A percentile compares a stretch with the other conserved stretches of the same genome.
phyloP scores from a whole-genome alignment of 2,888 invertebrate species.

The Chromoteleia sp. region DNA sequence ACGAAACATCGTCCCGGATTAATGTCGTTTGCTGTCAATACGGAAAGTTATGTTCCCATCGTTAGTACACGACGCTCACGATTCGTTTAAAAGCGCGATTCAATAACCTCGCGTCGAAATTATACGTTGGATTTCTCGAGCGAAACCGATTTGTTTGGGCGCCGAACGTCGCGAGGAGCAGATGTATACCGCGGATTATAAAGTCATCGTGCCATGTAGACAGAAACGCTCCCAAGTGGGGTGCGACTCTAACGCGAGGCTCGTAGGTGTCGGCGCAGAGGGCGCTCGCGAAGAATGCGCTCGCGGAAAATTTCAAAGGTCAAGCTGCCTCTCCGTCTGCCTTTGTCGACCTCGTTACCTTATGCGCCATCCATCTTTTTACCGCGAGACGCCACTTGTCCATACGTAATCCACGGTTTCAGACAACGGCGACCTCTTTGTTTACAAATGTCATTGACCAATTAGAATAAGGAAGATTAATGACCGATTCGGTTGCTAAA shows the following conservation, averaged over 20 bases:
- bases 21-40: conserved; percentile 20
- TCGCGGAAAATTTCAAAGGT: conserved; percentile 80
- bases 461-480: conserved; percentile 24
- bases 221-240: conserved; percentile 49
- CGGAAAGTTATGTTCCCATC: conserved; percentile 27
- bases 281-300: conserved; percentile 72
- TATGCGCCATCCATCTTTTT: conserved; percentile 75
- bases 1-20: neutral
- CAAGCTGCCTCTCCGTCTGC: conserved; percentile 72
- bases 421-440: conserved; percentile 41
- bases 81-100: conserved; percentile 22
- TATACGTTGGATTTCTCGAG: conserved; percentile 11
- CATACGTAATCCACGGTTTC: conserved; percentile 27
- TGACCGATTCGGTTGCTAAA: too few species aligned
- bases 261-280: conserved; percentile 74
- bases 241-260: conserved; percentile 56
- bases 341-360: conserved; percentile 69
- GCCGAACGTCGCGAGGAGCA: conserved; percentile 5
- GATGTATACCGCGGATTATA: conserved; percentile 36
- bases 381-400: conserved; percentile 44
- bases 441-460: conserved; percentile 42
- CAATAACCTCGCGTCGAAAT: conserved; percentile 27
- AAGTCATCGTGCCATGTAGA: conserved; percentile 48
- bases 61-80: conserved; percentile 10
- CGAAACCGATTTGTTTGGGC: conserved; percentile 23